These are phyloP conservation scores for Chironomus riparius DNA, from an alignment of 2,888 invertebrate species.

Conservation along the genomic window DNA sequence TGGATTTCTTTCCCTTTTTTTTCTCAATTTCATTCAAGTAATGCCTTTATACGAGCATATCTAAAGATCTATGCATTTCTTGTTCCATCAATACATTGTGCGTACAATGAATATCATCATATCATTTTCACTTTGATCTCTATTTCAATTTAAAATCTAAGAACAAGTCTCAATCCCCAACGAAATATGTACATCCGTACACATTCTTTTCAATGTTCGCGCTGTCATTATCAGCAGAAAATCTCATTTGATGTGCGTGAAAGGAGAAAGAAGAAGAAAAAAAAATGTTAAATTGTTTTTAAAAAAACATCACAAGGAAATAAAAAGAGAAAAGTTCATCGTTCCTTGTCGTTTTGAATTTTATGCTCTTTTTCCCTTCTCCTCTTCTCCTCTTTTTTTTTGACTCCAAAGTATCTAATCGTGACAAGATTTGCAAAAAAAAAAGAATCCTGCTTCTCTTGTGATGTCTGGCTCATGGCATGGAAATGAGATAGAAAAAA, in stretches of 20 bases:
- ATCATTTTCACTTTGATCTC: background rate
- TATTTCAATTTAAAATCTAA: background rate
- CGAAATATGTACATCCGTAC: background rate
- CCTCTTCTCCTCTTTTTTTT: background rate
- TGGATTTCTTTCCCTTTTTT: background rate
- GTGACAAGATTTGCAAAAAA: constrained; percentile 1
- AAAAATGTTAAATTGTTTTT: background rate
- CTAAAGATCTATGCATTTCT: background rate
- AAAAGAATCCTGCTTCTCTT: background rate
- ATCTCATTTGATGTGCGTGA: background rate
- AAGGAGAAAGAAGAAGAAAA: background rate
- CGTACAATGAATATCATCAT: background rate
- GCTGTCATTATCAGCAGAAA: background rate
- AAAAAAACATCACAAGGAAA: background rate
- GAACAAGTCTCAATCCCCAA: background rate
- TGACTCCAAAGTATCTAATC: background rate
- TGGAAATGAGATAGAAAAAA: background rate
- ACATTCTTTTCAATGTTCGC: background rate
- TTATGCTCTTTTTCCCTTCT: background rate
- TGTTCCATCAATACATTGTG: background rate
- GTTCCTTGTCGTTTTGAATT: background rate
- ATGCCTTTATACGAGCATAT: background rate
- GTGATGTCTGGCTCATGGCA: background rate
- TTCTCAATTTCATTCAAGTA: background rate
- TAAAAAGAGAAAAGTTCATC: background rate